phyloP scores from a whole-genome alignment of 2,797 vertebrate species.

The Danio choprae region DNA sequence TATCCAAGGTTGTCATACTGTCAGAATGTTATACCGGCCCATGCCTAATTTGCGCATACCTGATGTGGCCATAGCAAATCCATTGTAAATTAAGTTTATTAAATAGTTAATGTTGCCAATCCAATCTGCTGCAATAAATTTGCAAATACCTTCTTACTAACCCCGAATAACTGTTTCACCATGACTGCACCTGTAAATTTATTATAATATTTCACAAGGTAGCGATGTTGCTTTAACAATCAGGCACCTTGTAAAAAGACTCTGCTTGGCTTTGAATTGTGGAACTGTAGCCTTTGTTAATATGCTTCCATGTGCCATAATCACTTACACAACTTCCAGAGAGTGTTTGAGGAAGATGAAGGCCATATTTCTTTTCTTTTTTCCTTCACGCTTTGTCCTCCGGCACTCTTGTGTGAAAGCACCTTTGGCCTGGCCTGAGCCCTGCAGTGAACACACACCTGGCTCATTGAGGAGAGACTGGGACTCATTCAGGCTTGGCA shows the following conservation, averaged over 20 bases:
- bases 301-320: conserved; percentile 36
- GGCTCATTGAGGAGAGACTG: conserved; percentile 18
- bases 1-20: too few species aligned
- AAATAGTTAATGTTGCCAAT: neutral
- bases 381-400: conserved; percentile 27
- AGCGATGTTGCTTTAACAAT: conserved; percentile 53
- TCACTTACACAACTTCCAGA: conserved; percentile 35
- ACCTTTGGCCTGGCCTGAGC: conserved; percentile 49
- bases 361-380: conserved; percentile 5
- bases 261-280: conserved; percentile 30
- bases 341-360: neutral
- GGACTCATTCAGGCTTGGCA: conserved; percentile 32
- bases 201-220: conserved; percentile 43
- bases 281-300: conserved; percentile 27
- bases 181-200: conserved; percentile 52
- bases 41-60: neutral
- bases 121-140: conserved; percentile 14
- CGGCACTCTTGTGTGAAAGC: conserved; percentile 44
- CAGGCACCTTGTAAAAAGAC: conserved; percentile 58
- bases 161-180: conserved; percentile 10
- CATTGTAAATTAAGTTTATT: neutral
- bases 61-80: neutral
- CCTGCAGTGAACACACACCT: conserved; percentile 32
- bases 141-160: too few species aligned
- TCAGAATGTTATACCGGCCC: too few species aligned